Evolutionary conservation across 2,888 invertebrate genomes (phyloP).

Genomic region (Pseudoips prasinana): DNA sequence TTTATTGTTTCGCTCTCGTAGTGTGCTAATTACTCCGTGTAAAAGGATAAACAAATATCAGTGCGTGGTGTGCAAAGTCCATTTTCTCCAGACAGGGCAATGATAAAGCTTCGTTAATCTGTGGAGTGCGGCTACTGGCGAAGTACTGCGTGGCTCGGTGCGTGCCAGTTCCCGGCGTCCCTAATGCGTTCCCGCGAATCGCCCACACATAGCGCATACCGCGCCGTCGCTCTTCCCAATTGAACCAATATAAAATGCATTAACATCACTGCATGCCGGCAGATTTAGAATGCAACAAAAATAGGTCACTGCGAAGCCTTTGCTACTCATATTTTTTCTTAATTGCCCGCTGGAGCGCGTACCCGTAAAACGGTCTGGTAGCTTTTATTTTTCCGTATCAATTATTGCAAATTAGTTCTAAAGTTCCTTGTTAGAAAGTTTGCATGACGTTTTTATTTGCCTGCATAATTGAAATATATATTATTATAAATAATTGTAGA

Average conservation of each 20-base stretch:
- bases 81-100: constrained; percentile 30
- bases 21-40: background rate
- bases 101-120: constrained; percentile 38
- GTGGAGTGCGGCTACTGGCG: constrained; percentile 9
- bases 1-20: too few relatives aligned
- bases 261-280: constrained; percentile 70
- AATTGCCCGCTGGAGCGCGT: constrained; percentile 28
- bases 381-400: constrained; percentile 31
- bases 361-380: constrained; percentile 34
- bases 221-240: constrained; percentile 75
- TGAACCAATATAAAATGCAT: constrained; percentile 82
- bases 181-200: constrained; percentile 75
- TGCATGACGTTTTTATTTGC: constrained; percentile 8
- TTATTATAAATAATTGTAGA: constrained; percentile 1
- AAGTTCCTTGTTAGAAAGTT: constrained; percentile 30
- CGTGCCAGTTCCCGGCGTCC: constrained; percentile 63
- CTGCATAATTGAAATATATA: too few relatives aligned
- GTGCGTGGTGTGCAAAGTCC: constrained; percentile 24
- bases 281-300: constrained; percentile 61
- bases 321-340: constrained; percentile 28
- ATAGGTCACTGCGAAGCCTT: constrained; percentile 58
- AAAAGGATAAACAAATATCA: constrained; percentile 12
- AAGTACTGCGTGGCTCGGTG: constrained; percentile 39
- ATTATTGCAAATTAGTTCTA: constrained; percentile 32
- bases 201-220: constrained; percentile 78